Base-by-base conservation (phyloP, 2,113 vertebrate species). In the Telmatochromis sp. region DNA sequence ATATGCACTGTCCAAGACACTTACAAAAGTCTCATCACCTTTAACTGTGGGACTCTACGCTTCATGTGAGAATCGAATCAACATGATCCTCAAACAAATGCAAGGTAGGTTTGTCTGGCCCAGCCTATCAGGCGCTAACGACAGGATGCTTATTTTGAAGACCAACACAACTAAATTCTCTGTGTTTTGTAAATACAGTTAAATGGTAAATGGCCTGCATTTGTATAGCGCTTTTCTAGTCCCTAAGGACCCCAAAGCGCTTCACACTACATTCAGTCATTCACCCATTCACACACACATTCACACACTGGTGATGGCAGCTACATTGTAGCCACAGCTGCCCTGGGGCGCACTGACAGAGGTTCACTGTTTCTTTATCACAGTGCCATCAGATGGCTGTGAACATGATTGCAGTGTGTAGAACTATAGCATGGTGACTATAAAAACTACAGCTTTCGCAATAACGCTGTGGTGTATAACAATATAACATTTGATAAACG, bases 1-100 rank as follows among this genome's bases (percentile, higher is more conserved):
- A 12, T 95, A 93, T 4, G 96, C 97, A 4, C 89, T 98, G 86
- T 95, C 96, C 17, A 97, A 96, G 90, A 96, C 96, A 5, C 92
- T 98, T 31, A 95, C 93, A 6, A 96, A 95, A 17, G 93, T 97
- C 17, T 82, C 91, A 3, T 92, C 97, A 4, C 97, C 97, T 3
- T 91, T 95, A 13, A 98, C 97, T 4, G 96, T 97, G 9, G 97
- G 97, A 14, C 95, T 98, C 55, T 97, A 97, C 80, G 96, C 96
- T 4, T 93, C 97, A 28, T 98, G 97, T 93, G 93, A 95, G 40
- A 94, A 95, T 84, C 94, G 95, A 60, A 94, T 96, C 33, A 93
- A 92, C 54, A 87, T 91, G 68, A 95, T 97, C 58, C 96, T 97
- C 4, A 58, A 65, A 35, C 92, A 94, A 60, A 94, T 97, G 54